Conservation (phyloP, 2,113 vertebrate genomes). For the Rhinogobius similis region DNA sequence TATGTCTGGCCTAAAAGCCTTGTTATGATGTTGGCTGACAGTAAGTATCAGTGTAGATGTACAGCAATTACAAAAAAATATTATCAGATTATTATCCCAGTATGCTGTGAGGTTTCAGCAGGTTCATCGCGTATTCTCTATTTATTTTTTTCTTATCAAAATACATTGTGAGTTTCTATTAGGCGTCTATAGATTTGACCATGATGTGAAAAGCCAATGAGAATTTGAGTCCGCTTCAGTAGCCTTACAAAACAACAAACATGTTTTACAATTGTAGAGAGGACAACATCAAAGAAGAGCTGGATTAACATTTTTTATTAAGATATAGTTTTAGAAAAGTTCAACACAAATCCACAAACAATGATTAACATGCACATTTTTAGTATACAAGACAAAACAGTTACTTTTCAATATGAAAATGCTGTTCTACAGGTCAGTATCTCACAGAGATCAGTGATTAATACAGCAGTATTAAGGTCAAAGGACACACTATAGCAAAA, state of each 20-base stretch:
- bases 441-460: constrained; percentile 92
- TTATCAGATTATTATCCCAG: background rate
- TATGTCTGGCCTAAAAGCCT: too few relatives aligned
- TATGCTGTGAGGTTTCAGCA: background rate
- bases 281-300: constrained; percentile 11
- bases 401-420: constrained; percentile 99
- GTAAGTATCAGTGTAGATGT: too few relatives aligned
- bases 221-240: background rate
- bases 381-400: constrained; percentile 92
- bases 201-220: background rate
- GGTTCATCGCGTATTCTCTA: background rate
- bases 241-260: background rate
- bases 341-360: constrained; percentile 82
- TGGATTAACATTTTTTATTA: constrained; percentile 82
- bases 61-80: too few relatives aligned
- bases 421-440: constrained; percentile 78
- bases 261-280: background rate
- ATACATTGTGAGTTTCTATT: background rate
- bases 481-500: constrained; percentile 72
- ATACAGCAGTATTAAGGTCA: constrained; percentile 81
- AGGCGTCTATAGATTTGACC: too few relatives aligned
- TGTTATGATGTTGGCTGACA: too few relatives aligned
- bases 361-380: constrained; percentile 87
- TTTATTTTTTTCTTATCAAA: background rate
- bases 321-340: constrained; percentile 80